Base-by-base conservation (phyloP, 2,888 invertebrate species). In the Pterobdella sp. region DNA sequence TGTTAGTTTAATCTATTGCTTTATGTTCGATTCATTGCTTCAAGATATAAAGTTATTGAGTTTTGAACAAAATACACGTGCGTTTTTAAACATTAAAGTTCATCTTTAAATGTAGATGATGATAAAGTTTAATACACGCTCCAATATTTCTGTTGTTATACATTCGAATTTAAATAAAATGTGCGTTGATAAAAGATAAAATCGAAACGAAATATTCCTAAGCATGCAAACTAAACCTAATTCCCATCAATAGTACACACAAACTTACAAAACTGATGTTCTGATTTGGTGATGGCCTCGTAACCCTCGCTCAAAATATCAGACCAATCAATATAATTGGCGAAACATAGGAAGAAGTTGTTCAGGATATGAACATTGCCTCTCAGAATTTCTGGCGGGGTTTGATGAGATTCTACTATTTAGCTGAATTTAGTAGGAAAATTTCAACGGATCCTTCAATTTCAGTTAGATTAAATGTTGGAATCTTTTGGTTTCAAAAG, bases 291-390 rank as follows among this genome's bases (percentile, higher is more conserved):
- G 49, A 42, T 42, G 49, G 49, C 49, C 49, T 42, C 49, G 10
- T 42, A 22, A 42, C 49, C 10, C 49, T 22, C 49, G 7, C 22
- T 7, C 49, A 7, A 92, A 90, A 79, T 94, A 85, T 95, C 95
- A 67, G 90, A 89, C 95, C 95, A 96, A 81, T 91, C 90, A 79
- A 96, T 93, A 3, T 92, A 90, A 80, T 90, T 90, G 52, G 93
- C 89, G 85, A 93, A 93, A 84, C 96, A 97, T 70, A 96, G 87
- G 81, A 93, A 92, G 85, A 92, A 93, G 84, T 96, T 96, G 84
- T 93, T 91, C 84, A 91, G 91, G 79, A 96, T 89, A 36, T 93
- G 93, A 69, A 95, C 93, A 81, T 90, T 92, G 42, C 96, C 96
- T 75, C 88, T 88, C 52, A 95, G 87, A 64, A 97, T 91, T 82